Base-by-base conservation (phyloP, 2,113 vertebrate genomes). In the Epinephelus cyanopodus region DNA sequence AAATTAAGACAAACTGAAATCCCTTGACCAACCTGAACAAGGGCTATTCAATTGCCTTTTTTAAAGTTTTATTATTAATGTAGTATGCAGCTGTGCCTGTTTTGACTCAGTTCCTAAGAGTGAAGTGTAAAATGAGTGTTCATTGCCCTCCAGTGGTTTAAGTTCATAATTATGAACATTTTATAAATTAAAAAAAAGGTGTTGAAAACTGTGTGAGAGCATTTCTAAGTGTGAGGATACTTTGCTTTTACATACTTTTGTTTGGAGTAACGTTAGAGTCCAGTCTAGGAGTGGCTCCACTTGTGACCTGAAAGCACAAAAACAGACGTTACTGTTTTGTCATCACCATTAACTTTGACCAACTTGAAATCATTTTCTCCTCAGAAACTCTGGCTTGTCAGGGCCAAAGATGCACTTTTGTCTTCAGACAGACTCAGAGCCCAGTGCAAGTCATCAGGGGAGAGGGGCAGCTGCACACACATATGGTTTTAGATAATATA, bases 381-480 rank as follows among this genome's bases (percentile, higher is more conserved):
- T 92, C 92, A 92, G 91, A 27, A 65, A 61, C 85, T 75, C 66
- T 39, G 64, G 85, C 89, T 83, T 92, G 90, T 92, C 90, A 90
- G 67, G 87, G 86, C 88, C 88, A 86, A 33, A 90, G 88, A 48
- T 65, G 90, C 90, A 92, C 88, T 0, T 72, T 62, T 47, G 0
- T 86, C 90, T 27, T 9, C 88, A 91, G 2, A 21, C 14, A 21
- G 15, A 67, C 50, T 91, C 87, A 83, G 90, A 88, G 86, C 88
- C 88, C 90, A 91, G 90, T 91, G 90, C 90, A 80, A 11, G 74
- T 87, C 90, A 88, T 91, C 90, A 90, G n/a, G 47, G 81, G 81
- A 88, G 81, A 77, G 2, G 3, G 42, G 2, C 2, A 11, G 42
- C 42, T 45, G 12, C 8, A 45, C 12, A 8, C 8, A 10, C 9